Evolutionary conservation across 1,140 invertebrate genomes (phyloP).

Genomic region (Choristoneura fumiferana): DNA sequence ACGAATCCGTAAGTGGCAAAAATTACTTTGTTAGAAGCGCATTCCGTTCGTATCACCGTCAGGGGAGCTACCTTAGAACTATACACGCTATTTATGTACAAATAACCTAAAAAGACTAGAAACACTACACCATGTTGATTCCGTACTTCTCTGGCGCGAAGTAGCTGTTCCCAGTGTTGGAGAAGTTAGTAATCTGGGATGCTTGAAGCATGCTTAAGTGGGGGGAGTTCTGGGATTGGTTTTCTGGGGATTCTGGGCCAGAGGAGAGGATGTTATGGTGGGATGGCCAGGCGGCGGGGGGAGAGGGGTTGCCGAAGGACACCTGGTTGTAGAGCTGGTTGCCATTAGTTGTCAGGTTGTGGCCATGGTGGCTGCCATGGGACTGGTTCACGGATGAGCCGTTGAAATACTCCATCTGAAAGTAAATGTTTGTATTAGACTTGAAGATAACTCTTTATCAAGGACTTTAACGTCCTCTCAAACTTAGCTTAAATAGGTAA

Average conservation of each 20-base stretch:
- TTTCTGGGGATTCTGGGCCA: constrained; percentile 65
- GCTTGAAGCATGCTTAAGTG: constrained; percentile 72
- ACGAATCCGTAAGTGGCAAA: background rate
- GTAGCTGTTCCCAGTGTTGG: constrained; percentile 65
- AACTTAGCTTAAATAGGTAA: too few species aligned
- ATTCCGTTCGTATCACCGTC: background rate
- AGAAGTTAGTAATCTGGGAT: constrained; percentile 69
- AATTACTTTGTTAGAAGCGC: background rate
- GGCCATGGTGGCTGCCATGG: constrained; percentile 59
- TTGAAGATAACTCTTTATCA: too few species aligned
- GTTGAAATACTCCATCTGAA: constrained; percentile 84
- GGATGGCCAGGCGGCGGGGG: constrained; percentile 60
- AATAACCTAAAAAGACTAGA: constrained; percentile 60
- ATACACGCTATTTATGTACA: constrained; percentile 35
- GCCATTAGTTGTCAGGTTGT: constrained; percentile 62
- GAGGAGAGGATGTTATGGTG: constrained; percentile 68
- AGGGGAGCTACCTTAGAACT: background rate
- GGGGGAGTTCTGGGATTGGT: constrained; percentile 63
- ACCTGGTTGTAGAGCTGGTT: constrained; percentile 75
- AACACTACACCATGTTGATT: constrained; percentile 76
- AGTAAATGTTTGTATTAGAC: background rate
- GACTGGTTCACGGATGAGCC: constrained; percentile 69
- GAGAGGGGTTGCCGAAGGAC: constrained; percentile 63
- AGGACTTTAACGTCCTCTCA: too few species aligned
- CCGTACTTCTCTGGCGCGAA: constrained; percentile 75